Conservation (phyloP, 2,113 vertebrate species). For the Odontophorus gujanensis region DNA sequence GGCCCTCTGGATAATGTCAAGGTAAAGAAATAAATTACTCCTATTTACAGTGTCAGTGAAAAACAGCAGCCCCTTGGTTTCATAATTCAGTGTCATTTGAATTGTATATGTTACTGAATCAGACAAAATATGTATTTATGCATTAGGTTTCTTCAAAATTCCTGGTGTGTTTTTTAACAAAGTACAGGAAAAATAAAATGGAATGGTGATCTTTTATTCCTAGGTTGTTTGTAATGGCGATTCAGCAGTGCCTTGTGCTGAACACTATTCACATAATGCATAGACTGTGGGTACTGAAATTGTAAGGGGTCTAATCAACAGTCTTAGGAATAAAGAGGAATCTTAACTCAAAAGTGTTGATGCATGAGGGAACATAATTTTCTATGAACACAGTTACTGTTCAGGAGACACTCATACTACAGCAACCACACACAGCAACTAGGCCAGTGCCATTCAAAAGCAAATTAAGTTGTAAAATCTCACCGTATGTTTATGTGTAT, state of each 20-base stretch:
- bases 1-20: conserved; percentile 51
- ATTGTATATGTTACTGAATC: conserved; percentile 73
- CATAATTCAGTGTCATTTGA: conserved; percentile 70
- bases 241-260: conserved; percentile 39
- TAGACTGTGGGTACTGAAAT: conserved; percentile 51
- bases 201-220: conserved; percentile 70
- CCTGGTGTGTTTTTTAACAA: conserved; percentile 70
- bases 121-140: conserved; percentile 79
- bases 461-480: conserved; percentile 54
- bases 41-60: conserved; percentile 35
- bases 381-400: conserved; percentile 30
- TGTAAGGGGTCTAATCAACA: conserved; percentile 69
- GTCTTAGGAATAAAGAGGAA: conserved; percentile 48
- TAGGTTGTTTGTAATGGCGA: conserved; percentile 60
- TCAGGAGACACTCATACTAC: conserved; percentile 46
- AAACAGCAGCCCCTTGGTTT: conserved; percentile 55
- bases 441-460: conserved; percentile 46
- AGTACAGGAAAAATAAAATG: conserved; percentile 67
- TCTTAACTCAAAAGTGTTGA: conserved; percentile 55
- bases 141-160: conserved; percentile 74
- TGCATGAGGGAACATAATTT: conserved; percentile 37
- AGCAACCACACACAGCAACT: conserved; percentile 22
- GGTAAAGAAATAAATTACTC: conserved; percentile 53
- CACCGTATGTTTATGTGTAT: neutral
- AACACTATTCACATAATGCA: conserved; percentile 57